Base-by-base conservation (phyloP, 2,797 vertebrate species). In the Anisognathus igniventris region DNA sequence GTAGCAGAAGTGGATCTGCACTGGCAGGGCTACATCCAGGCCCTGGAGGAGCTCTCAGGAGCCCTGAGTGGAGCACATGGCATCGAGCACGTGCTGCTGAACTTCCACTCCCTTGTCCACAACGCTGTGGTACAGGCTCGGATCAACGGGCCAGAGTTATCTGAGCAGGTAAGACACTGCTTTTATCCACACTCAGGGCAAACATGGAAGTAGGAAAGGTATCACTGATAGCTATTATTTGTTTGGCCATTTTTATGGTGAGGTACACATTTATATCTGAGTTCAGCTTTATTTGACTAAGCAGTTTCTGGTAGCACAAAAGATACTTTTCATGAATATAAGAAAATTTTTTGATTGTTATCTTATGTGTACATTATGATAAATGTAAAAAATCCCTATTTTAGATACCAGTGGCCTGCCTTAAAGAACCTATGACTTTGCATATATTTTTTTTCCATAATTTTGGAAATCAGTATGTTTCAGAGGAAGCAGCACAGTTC, bases 1-100 rank as follows among this genome's bases (percentile, higher is more conserved):
- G n/a, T 98, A 94, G 98, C 98, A 1, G 99, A 99, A 96, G 97
- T 99, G 31, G 98, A 99, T 82, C 45, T 90, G 45, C 98, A 98
- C 68, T 99, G 99, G 99, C 97, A 94, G 62, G 98, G 97, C 3
- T 99, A 98, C 37, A 97, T 99, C 51, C 97, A 92, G 79, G 98
- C 98, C 3, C 86, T 99, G 96, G 98, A 99, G 95, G 97, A 98
- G 44, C 96, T 99, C 50, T 98, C 98, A 0, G 67, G 96, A 1
- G 96, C 98, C 14, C 98, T 98, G 98, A 97, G 97, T 0, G 98
- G 98, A 7, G 78, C 95, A 0, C 96, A 98, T 0, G 96, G 98
- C 74, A 72, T 98, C 15, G 98, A 99, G 85, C 97, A 98, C 0
- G 97, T 98, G 79, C 98, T 99, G 37, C 95, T 99, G 44, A 98